Evolutionary conservation across 2,888 invertebrate genomes (phyloP).

Genomic region (Odiellus spinosus): DNA sequence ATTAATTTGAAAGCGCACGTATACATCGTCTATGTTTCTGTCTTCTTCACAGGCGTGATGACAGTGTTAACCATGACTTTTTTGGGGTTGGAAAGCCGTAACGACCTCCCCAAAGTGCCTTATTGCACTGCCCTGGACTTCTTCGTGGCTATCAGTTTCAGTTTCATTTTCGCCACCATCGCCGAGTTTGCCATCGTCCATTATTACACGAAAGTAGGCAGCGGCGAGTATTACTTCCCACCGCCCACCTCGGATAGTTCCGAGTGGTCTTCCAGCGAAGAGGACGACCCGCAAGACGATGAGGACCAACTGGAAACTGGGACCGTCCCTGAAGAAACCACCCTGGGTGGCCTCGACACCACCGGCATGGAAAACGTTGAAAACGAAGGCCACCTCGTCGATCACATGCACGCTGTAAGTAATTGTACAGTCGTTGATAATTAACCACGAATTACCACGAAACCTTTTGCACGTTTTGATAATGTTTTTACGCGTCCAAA

Average conservation of each 20-base stretch:
- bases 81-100: conserved; percentile 70
- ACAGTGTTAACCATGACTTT: conserved; percentile 84
- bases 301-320: conserved; percentile 1
- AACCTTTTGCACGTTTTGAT: too few species aligned
- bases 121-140: conserved; percentile 90
- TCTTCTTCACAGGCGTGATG: conserved; percentile 69
- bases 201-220: conserved; percentile 31
- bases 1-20: too few species aligned
- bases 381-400: not conserved
- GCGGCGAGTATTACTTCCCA: conserved; percentile 10
- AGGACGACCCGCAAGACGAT: conserved; percentile 6
- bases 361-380: not conserved
- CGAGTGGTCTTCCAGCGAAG: too few species aligned
- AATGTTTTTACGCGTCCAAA: too few species aligned
- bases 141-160: conserved; percentile 82
- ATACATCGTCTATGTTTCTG: too few species aligned
- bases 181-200: conserved; percentile 92
- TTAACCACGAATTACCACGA: too few species aligned
- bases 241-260: not conserved
- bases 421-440: too few species aligned
- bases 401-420: not conserved
- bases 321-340: conserved; percentile 6
- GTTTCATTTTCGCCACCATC: conserved; percentile 79
- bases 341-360: not conserved
- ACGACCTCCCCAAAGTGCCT: conserved; percentile 75